A percentile compares a stretch with the other conserved stretches of the same genome.
Evolutionary conservation across 2,888 invertebrate species (phyloP).

Genomic region (Eupithecia exiguata): DNA sequence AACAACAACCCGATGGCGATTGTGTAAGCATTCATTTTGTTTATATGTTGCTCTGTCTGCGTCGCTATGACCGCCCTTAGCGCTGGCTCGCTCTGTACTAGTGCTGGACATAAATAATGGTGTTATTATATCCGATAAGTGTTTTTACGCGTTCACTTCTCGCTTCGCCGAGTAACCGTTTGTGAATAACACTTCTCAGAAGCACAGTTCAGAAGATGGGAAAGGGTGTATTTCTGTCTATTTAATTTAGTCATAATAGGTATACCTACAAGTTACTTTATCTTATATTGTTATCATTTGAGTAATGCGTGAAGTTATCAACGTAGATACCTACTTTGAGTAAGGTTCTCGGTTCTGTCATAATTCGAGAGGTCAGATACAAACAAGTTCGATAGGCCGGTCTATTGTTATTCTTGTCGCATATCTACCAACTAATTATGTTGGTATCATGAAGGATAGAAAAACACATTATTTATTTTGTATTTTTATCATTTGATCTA

Average conservation of each 20-base stretch:
- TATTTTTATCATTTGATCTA: too few relatives aligned
- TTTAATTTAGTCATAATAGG: neutral
- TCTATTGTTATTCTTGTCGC: neutral
- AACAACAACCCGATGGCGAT: constrained; percentile 46
- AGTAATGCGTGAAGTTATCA: neutral
- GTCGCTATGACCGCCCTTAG: constrained; percentile 28
- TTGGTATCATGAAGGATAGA: too few relatives aligned
- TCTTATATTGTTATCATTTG: constrained; percentile 1
- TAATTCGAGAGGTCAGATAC: neutral
- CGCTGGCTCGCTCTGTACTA: constrained; percentile 25
- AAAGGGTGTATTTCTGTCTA: neutral
- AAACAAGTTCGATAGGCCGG: neutral
- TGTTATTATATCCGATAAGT: neutral
- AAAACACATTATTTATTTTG: too few relatives aligned
- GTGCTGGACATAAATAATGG: constrained; percentile 7
- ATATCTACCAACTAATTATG: neutral
- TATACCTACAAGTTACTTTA: neutral
- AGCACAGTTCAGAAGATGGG: too few relatives aligned
- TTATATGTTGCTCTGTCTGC: constrained; percentile 25
- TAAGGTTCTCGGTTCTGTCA: neutral
- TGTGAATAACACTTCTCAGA: neutral
- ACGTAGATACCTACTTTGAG: neutral
- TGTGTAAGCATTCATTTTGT: constrained; percentile 43
- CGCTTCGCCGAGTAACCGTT: neutral
- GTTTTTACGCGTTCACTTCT: constrained; percentile 5